A percentile compares a stretch with the other conserved stretches of the same genome.
phyloP scores from a whole-genome alignment of 2,113 vertebrate genomes.

The Leptodactylus fuscus region DNA sequence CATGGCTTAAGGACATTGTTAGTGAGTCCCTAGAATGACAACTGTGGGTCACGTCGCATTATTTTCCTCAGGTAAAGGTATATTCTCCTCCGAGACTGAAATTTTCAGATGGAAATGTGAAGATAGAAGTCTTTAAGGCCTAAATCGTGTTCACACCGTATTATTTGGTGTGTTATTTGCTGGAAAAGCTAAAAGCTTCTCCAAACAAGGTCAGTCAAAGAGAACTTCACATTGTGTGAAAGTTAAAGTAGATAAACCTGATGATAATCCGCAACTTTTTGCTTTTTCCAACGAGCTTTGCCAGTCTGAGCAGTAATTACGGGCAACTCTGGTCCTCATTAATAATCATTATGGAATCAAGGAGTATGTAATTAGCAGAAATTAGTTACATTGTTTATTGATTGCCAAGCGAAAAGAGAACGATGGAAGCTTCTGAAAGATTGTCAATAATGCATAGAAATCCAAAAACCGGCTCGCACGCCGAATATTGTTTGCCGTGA shows the following conservation, averaged over 20 bases:
- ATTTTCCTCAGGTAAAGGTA: constrained; percentile 41
- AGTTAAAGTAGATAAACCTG: constrained; percentile 42
- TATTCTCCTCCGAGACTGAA: constrained; percentile 35
- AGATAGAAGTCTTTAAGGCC: constrained; percentile 45
- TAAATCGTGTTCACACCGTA: constrained; percentile 31
- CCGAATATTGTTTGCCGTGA: background rate
- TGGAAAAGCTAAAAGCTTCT: constrained; percentile 44
- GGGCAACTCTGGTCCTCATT: constrained; percentile 46
- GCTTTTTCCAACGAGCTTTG: constrained; percentile 19
- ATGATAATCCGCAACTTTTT: background rate
- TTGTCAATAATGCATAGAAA: constrained; percentile 21
- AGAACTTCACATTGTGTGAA: constrained; percentile 63
- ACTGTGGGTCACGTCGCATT: constrained; percentile 45
- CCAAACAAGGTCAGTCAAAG: constrained; percentile 50
- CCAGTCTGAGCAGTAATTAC: constrained; percentile 44
- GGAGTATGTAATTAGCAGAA: constrained; percentile 58
- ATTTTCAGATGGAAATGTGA: constrained; percentile 41
- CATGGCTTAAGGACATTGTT: constrained; percentile 56
- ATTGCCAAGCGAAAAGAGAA: constrained; percentile 43
- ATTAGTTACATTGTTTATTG: constrained; percentile 60
- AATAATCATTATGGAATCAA: constrained; percentile 60
- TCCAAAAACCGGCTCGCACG: background rate
- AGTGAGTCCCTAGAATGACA: constrained; percentile 56
- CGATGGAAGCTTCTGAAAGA: constrained; percentile 21
- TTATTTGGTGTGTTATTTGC: constrained; percentile 29